Base-by-base conservation (phyloP, 2,888 invertebrate species). In the Eupelmus urozonus region DNA sequence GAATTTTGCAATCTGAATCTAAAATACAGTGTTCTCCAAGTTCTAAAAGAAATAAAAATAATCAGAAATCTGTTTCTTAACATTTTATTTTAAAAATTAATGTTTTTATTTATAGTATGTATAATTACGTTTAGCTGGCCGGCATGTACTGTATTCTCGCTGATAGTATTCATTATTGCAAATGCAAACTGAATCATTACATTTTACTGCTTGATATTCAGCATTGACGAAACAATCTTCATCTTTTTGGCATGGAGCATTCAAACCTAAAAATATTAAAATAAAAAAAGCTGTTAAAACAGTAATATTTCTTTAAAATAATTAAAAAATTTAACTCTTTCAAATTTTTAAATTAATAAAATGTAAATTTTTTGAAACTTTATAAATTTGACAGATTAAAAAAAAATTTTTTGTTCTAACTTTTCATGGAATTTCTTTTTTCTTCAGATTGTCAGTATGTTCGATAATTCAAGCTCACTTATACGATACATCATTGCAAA, bases 101-200 rank as follows among this genome's bases (percentile, higher is more conserved):
- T 34, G 4, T 51, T 53, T 51, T 29, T 29, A 2, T 66, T 23
- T 23, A 34, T 40, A 16, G 18, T 7, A 34, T n/a, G 29, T 53
- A n/a, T 18, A 51, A 51, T n/a, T 55, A 71, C 73, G n/a, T 34
- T 53, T 34, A 42, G 82, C 84, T 70, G 53, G 83, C 23, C 88
- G 86, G 77, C 88, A 89, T 4, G 85, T 83, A 59, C 85, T 85
- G 78, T 88, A 86, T 81, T 89, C 88, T 0, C 89, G 84, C 67
- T 85, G 85, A 81, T 89, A 89, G 75, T 84, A 89, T 23, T 84
- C 85, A 2, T 81, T 60, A 34, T 82, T 85, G 71, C 89, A 89
- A 1, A 75, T 69, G 75, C 89, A 89, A 16, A 74, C 67, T 23
- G 81, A 81, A 16, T 81, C 45, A 1, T 9, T 1, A 70, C 89